Conservation (phyloP, 2,113 vertebrate genomes). For the Pithys albifrons region DNA sequence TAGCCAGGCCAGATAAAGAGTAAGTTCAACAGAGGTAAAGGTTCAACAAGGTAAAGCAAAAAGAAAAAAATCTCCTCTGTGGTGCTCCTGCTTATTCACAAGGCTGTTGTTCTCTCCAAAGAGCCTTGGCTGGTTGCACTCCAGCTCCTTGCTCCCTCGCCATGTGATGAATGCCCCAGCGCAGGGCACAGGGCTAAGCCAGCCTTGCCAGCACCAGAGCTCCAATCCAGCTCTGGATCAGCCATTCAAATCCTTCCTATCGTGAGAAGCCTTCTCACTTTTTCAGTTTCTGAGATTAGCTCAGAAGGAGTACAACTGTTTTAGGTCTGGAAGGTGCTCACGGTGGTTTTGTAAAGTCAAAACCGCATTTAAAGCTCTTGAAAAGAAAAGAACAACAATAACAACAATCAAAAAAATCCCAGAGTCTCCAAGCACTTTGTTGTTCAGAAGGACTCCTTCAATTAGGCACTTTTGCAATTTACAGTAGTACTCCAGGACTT, state of each 20-base stretch:
- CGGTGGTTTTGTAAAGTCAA: not conserved
- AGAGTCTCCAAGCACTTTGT: not conserved
- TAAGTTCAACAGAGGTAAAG: not conserved
- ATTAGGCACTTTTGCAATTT: not conserved
- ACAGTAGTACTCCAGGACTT: not conserved
- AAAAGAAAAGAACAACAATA: not conserved
- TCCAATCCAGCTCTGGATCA: not conserved
- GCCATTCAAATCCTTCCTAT: not conserved
- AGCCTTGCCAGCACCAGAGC: not conserved
- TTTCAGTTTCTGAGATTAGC: not conserved
- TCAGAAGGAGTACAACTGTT: not conserved
- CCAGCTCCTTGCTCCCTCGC: not conserved
- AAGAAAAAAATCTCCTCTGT: not conserved
- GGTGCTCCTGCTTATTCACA: not conserved
- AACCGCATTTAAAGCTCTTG: not conserved
- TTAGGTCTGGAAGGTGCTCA: not conserved
- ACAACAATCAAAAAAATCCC: not conserved
- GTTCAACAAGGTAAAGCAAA: not conserved
- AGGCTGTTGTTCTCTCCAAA: not conserved
- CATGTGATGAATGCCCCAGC: accelerated
- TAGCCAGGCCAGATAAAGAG: not conserved
- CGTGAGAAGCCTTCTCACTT: accelerated
- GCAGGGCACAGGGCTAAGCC: not conserved
- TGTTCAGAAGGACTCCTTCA: not conserved
- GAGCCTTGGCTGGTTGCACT: not conserved